These are phyloP conservation scores for Molossus alvarezi DNA, from an alignment of 2,797 vertebrate species.

Conservation along the genomic window DNA sequence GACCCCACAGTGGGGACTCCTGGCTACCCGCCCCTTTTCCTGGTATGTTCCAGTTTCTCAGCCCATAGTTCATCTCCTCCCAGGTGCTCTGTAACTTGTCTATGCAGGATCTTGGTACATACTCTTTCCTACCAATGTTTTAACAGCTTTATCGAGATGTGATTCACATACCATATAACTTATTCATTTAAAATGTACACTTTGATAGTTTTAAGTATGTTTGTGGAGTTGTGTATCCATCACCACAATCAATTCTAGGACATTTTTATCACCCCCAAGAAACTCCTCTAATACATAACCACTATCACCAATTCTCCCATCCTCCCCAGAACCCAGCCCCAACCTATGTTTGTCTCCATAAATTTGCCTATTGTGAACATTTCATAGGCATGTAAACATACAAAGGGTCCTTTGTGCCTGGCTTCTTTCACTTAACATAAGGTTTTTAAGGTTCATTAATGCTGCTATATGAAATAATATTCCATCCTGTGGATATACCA, in stretches of 20 bases:
- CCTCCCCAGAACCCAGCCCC: not conserved
- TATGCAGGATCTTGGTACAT: not conserved
- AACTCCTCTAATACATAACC: not conserved
- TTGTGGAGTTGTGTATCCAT: not conserved
- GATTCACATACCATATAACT: not conserved
- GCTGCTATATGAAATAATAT: not conserved
- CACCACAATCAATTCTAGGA: not conserved
- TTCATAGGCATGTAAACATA: not conserved
- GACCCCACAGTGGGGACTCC: not conserved
- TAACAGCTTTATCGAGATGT: not conserved
- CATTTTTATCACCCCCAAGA: not conserved
- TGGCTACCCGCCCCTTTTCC: not conserved
- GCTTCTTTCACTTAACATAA: not conserved
- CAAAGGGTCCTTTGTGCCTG: not conserved
- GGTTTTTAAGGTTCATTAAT: not conserved
- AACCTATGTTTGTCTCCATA: not conserved
- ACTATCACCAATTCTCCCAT: not conserved
- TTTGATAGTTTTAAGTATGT: not conserved
- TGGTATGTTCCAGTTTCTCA: not conserved
- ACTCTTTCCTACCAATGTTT: not conserved
- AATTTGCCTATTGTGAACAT: not conserved
- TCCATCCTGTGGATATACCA: not conserved
- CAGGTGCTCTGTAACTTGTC: not conserved
- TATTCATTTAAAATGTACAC: not conserved
- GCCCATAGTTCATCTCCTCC: not conserved